Conservation (phyloP, 2,797 vertebrate genomes). For the Sciurus vulgaris region DNA sequence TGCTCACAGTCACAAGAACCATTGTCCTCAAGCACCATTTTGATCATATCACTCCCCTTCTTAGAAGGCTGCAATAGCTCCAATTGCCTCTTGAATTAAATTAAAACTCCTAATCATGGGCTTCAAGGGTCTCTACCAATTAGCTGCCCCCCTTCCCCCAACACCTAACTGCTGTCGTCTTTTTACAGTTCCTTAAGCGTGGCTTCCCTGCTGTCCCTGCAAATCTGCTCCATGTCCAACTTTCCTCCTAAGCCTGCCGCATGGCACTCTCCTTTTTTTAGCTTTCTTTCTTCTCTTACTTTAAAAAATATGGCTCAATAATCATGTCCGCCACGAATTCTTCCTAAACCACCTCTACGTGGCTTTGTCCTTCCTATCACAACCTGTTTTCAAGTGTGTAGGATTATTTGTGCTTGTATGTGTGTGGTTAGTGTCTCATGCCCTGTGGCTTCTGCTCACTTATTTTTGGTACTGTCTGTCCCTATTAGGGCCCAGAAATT, state of each 20-base stretch:
- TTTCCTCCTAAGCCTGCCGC: not conserved
- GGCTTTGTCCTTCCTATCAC: not conserved
- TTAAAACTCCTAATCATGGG: constrained; percentile 79
- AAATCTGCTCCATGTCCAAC: not conserved
- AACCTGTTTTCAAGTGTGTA: not conserved
- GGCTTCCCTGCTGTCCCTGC: constrained; percentile 24
- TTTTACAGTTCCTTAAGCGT: not conserved
- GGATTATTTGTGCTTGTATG: not conserved
- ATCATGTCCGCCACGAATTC: not conserved
- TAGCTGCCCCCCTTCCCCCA: constrained; percentile 59
- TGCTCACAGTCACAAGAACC: constrained; percentile 3
- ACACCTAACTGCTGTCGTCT: constrained; percentile 28
- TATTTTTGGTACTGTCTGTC: not conserved
- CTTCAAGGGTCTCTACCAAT: constrained; percentile 78
- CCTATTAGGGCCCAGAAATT: not conserved
- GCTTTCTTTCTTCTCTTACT: not conserved
- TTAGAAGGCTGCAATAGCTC: constrained; percentile 61
- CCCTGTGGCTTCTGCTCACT: not conserved
- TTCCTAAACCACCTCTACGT: not conserved
- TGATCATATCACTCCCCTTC: constrained; percentile 60
- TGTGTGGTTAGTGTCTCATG: not conserved
- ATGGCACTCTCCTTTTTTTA: not conserved
- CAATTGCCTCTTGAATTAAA: constrained; percentile 79
- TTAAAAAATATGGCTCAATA: not conserved
- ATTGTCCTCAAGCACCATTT: constrained; percentile 66